Percentiles rank a stretch among this genome's conserved stretches.
These are phyloP conservation scores for Entomobrya multifasciata DNA, from an alignment of 2,888 invertebrate genomes.

Conservation along the genomic window DNA sequence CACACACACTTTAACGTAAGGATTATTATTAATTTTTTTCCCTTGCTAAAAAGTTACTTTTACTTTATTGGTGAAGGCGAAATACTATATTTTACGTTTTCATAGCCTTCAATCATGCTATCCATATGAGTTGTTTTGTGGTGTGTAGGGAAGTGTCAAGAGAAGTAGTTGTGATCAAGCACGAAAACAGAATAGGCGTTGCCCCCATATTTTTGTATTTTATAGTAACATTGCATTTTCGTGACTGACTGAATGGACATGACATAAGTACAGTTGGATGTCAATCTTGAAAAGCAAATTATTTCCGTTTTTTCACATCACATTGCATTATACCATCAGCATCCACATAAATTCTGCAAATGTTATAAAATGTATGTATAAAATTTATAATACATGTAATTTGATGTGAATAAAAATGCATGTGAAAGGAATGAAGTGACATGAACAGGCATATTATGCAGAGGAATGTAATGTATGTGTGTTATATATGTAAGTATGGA, in stretches of 20 bases:
- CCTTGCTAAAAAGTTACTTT: neutral
- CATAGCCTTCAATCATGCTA: neutral
- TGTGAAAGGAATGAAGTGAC: neutral
- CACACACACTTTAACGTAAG: neutral
- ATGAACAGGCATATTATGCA: neutral
- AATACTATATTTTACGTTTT: neutral
- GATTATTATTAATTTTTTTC: neutral
- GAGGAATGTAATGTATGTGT: too few relatives aligned
- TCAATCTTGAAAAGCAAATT: conserved; percentile 48
- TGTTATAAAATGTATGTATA: neutral
- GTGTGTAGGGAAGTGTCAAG: neutral
- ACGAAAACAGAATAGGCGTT: conserved; percentile 53
- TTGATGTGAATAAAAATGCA: neutral
- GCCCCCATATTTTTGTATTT: conserved; percentile 49
- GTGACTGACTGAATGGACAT: conserved; percentile 32
- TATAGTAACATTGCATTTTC: conserved; percentile 39
- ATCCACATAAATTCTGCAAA: neutral
- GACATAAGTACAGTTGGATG: conserved; percentile 35
- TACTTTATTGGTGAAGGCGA: neutral
- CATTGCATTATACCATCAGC: neutral
- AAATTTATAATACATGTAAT: neutral
- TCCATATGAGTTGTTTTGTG: neutral
- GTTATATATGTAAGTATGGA: too few relatives aligned
- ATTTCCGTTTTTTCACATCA: conserved; percentile 14
- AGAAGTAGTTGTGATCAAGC: conserved; percentile 18